These are phyloP conservation scores for Gorsachius goisagi DNA, from an alignment of 2,113 vertebrate genomes.

Conservation along the genomic window DNA sequence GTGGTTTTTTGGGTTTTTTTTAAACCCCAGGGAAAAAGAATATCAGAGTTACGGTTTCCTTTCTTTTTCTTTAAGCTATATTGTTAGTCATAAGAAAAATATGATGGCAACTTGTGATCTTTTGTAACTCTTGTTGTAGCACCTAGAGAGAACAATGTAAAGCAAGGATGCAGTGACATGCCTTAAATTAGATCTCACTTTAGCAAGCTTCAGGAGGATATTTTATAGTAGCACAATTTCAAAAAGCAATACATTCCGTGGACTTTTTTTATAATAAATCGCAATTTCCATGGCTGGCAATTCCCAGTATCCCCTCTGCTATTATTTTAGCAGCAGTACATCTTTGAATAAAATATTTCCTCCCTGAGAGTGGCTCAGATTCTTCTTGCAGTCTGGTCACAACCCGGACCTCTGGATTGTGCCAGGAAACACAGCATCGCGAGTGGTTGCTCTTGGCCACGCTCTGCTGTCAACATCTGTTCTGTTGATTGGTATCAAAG, in stretches of 20 bases:
- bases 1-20: not conserved
- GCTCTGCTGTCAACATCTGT: not conserved
- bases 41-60: not conserved
- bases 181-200: slow-evolving; percentile 49
- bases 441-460: not conserved
- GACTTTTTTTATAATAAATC: slow-evolving; percentile 22
- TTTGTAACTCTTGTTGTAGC: not conserved
- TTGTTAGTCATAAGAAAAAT: slow-evolving; percentile 6
- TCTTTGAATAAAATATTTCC: slow-evolving; percentile 4
- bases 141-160: slow-evolving; percentile 8
- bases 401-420: not conserved
- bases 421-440: not conserved
- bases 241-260: slow-evolving; percentile 6
- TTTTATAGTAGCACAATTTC: slow-evolving; percentile 11
- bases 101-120: not conserved
- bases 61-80: slow-evolving; percentile 19
- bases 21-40: not conserved
- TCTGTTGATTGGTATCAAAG: not conserved
- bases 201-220: not conserved
- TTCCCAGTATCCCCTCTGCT: slow-evolving; percentile 17
- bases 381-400: not conserved
- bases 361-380: not conserved
- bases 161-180: not conserved
- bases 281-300: not conserved
- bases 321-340: slow-evolving; percentile 1